phyloP scores from a whole-genome alignment of 2,797 vertebrate genomes.

The Cossypha polioptera region DNA sequence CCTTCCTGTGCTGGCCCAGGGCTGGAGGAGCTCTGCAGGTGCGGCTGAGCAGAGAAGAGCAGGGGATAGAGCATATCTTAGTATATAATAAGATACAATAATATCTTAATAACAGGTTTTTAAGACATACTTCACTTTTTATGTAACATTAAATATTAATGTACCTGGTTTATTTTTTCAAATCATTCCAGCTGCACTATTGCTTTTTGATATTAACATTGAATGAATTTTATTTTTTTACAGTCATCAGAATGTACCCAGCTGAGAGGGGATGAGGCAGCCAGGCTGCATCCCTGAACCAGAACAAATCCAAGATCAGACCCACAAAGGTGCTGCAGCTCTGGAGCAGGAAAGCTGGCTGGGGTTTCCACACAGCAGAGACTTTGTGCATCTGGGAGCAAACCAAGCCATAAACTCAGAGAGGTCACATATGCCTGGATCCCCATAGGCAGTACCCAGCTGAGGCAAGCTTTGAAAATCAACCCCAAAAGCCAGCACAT shows the following conservation, averaged over 20 bases:
- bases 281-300: not conserved
- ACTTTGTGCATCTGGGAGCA: not conserved
- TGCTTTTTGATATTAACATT: not conserved
- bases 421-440: not conserved
- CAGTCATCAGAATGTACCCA: not conserved
- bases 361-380: not conserved
- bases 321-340: not conserved
- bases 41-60: not conserved
- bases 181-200: not conserved
- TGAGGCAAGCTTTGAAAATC: not conserved
- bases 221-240: not conserved
- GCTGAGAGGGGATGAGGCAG: not conserved
- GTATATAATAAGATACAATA: not conserved
- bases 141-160: not conserved
- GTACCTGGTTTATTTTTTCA: not conserved
- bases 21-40: not conserved
- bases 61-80: not conserved
- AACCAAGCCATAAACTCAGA: not conserved
- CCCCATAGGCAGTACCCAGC: not conserved
- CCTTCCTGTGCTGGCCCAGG: not conserved
- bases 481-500: not conserved
- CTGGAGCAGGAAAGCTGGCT: not conserved
- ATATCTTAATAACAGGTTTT: not conserved
- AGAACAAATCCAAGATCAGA: not conserved
- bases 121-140: not conserved